Evolutionary conservation across 2,113 vertebrate species (phyloP).

Genomic region (Mugil cephalus): DNA sequence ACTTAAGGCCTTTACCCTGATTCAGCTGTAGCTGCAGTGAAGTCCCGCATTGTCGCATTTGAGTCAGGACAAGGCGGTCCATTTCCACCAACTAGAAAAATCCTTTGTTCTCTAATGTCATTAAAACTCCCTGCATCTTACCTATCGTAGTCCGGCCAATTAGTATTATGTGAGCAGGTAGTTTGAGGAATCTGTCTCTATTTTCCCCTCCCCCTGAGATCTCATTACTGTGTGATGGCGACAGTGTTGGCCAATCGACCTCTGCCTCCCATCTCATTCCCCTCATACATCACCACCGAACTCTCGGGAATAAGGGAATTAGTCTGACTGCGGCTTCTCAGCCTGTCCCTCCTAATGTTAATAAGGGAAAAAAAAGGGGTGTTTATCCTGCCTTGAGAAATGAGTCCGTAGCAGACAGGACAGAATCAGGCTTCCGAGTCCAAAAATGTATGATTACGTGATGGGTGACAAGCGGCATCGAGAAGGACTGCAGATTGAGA

Average conservation of each 20-base stretch:
- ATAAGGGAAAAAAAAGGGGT: slow-evolving; percentile 48
- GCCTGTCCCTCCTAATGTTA: slow-evolving; percentile 54
- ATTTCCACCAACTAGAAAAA: no score
- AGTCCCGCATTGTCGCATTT: no score
- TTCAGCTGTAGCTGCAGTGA: no score
- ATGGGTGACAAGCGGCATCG: no score
- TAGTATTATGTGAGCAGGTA: slow-evolving; percentile 63
- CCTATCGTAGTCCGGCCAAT: slow-evolving; percentile 59
- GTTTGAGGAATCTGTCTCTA: slow-evolving; percentile 47
- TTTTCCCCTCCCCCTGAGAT: slow-evolving; percentile 65
- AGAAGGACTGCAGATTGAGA: no score
- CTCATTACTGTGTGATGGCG: slow-evolving; percentile 76
- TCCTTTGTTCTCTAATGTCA: slow-evolving; percentile 43
- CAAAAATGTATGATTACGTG: slow-evolving; percentile 22
- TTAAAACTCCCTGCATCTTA: slow-evolving; percentile 51
- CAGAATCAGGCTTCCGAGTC: slow-evolving; percentile 14
- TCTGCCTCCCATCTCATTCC: slow-evolving; percentile 66
- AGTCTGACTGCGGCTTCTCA: slow-evolving; percentile 55
- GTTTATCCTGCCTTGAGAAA: slow-evolving; percentile 48
- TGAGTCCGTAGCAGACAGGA: neutral
- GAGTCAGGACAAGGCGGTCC: no score
- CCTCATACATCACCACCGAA: slow-evolving; percentile 72
- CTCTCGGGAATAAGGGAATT: slow-evolving; percentile 66
- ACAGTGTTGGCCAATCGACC: slow-evolving; percentile 75
- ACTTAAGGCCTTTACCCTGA: no score